phyloP scores from a whole-genome alignment of 2,113 vertebrate species.

The Odocoileus hemionus region DNA sequence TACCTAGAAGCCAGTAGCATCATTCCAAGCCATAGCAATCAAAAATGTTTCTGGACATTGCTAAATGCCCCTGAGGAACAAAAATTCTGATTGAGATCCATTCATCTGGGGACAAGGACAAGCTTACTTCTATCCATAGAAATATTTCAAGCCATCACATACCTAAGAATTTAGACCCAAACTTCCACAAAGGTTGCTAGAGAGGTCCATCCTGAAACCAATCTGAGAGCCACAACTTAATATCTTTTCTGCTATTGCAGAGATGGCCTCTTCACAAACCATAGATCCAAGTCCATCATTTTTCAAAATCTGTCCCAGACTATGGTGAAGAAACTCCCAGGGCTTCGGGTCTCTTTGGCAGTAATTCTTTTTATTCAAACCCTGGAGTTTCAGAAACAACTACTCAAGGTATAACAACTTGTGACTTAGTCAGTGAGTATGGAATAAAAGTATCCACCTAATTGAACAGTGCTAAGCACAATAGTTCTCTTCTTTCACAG shows the following conservation, averaged over 20 bases:
- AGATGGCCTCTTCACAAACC: neutral
- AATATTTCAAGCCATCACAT: neutral
- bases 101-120: neutral
- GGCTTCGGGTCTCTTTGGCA: neutral
- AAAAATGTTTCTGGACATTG: neutral
- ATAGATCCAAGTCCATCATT: neutral
- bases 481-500: neutral
- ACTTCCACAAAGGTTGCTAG: neutral
- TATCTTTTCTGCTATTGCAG: neutral
- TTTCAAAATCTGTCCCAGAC: neutral
- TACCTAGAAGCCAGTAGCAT: neutral
- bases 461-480: neutral
- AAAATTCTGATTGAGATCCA: neutral
- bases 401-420: neutral
- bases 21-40: neutral
- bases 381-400: neutral
- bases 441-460: neutral
- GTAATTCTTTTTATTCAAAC: neutral
- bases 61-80: neutral
- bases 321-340: neutral
- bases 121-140: neutral
- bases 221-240: accelerated
- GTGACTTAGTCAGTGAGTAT: neutral
- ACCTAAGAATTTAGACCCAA: neutral
- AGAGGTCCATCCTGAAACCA: neutral